phyloP scores from a whole-genome alignment of 1,140 invertebrate species.

The Bombus balteatus region DNA sequence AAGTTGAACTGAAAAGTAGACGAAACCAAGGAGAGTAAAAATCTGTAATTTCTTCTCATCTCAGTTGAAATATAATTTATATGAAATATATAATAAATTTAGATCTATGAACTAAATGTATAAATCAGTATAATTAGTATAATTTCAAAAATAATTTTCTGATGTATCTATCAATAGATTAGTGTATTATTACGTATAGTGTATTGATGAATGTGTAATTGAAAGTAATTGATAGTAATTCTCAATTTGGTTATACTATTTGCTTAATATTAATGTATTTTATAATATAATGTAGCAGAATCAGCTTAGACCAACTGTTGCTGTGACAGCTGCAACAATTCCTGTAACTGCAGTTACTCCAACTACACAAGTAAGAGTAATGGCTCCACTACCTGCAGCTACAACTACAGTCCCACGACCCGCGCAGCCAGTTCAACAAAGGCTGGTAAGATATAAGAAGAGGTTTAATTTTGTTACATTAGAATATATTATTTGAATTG shows the following conservation, averaged over 20 bases:
- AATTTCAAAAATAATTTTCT: constrained; percentile 16
- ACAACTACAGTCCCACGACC: constrained; percentile 78
- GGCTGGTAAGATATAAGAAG: constrained; percentile 74
- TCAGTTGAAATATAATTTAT: neutral
- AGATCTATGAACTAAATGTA: neutral
- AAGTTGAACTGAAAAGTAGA: no score
- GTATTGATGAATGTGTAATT: neutral
- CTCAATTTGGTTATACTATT: constrained; percentile 29
- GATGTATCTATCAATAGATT: neutral
- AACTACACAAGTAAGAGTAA: constrained; percentile 84
- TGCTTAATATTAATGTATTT: constrained; percentile 31
- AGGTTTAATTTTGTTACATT: constrained; percentile 7
- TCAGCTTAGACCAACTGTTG: constrained; percentile 76
- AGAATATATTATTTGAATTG: neutral
- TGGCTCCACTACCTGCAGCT: constrained; percentile 82
- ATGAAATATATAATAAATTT: neutral
- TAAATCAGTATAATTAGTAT: neutral
- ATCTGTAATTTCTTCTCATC: neutral
- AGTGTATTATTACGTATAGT: neutral
- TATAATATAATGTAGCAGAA: constrained; percentile 66
- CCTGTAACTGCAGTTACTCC: constrained; percentile 77
- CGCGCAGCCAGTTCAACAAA: constrained; percentile 79
- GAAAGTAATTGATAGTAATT: neutral
- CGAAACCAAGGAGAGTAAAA: neutral
- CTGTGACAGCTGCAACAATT: constrained; percentile 70